Evolutionary conservation across 2,113 vertebrate genomes (phyloP), one percentile per base, ranked within the genome.

Genomic region (Zosterops lateralis): DNA sequence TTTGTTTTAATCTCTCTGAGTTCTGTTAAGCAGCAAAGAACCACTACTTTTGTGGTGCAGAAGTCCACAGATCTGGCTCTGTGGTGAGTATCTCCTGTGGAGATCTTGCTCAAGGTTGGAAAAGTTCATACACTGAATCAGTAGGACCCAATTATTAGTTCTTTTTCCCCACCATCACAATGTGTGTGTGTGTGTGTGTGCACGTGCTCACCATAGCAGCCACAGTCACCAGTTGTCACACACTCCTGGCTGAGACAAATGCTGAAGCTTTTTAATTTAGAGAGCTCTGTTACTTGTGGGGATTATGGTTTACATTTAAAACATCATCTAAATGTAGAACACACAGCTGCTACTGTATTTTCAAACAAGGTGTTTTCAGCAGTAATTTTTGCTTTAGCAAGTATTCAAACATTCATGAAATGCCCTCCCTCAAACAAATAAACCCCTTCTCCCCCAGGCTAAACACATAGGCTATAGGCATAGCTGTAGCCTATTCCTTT

Each of bases 1-100:
- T 96, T 93, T 90, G 87, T 95, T 84, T 95, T 94, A 93, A 95
- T 95, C 83, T 97, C 73, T n/a, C 91, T 0, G 42, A 92, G 67
- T 93, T 96, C 80, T 87, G 66, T 90, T 89, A 84, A 96, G 64
- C 88, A 92, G 93, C 89, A 96, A 95, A 96, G 80, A 83, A 73
- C 64, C 88, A 90, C 53, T 89, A 93, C 62, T 73, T 94, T 83
- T 95, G 91, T 95, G 95, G 83, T 1, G 36, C 53, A 40, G 54
- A 84, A 92, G 87, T 94, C 89, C 93, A 97, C 87, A 95, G 95
- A 97, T 97, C 95, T 96, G 91, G 48, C 96, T 96, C 94, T 89
- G 92, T 78, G 90, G 92, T 94, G 67, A 83, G 73, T 67, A 45
- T 77, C 75, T 87, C 95, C 91, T 7, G 16, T 74, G 53, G 97